Evolutionary conservation across 1,140 invertebrate genomes (phyloP).

Genomic region (Drosophila equinoxialis): DNA sequence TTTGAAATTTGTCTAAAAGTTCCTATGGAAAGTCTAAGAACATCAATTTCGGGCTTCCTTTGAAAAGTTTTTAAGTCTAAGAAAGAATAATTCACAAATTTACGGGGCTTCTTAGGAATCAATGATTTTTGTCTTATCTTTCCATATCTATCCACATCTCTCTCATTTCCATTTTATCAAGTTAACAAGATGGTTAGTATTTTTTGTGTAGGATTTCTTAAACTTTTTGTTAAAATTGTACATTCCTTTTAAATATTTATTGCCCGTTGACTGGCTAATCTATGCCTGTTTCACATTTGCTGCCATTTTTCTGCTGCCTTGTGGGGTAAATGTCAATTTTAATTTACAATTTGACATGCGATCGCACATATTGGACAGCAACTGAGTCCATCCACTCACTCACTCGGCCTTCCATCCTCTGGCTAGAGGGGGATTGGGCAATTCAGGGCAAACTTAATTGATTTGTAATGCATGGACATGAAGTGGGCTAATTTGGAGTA

Average conservation of each 20-base stretch:
- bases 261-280: not conserved
- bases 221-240: not conserved
- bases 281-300: constrained; percentile 1
- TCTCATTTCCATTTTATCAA: not conserved
- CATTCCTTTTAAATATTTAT: constrained; percentile 15
- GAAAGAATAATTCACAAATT: too few species aligned
- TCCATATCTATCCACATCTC: too few species aligned
- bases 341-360: constrained; percentile 44
- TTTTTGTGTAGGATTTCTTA: not conserved
- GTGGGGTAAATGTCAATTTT: constrained; percentile 43
- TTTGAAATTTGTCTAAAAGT: too few species aligned
- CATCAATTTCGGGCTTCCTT: too few species aligned
- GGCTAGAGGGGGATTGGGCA: not conserved
- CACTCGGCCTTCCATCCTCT: too few species aligned
- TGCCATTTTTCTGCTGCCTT: constrained; percentile 3
- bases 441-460: constrained; percentile 11
- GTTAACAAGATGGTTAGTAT: not conserved
- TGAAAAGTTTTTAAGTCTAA: too few species aligned
- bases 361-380: constrained; percentile 25
- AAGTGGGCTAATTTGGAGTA: constrained; percentile 9
- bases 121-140: too few species aligned
- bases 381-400: constrained; percentile 1
- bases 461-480: constrained; percentile 10
- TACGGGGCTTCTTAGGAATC: too few species aligned
- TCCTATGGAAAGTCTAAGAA: too few species aligned